Base-by-base conservation (phyloP, 2,797 vertebrate species). In the Cuniculus paca region DNA sequence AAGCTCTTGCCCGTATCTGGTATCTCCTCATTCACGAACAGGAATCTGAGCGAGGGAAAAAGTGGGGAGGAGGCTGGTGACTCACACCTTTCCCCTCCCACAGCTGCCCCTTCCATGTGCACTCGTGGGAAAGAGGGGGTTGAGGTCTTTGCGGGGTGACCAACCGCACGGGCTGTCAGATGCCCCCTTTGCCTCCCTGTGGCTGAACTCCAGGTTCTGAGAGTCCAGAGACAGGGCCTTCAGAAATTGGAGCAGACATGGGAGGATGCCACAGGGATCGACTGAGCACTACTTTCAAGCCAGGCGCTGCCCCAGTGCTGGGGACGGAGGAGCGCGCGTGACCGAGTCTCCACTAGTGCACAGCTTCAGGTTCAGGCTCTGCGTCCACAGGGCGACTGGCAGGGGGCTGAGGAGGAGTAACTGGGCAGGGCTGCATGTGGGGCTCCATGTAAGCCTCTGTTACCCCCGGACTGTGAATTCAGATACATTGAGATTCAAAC, bases 31-130 rank as follows among this genome's bases (percentile, higher is more conserved):
- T 85, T 87, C 63, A 72, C 48, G 83, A 91, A 58, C 31, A n/a
- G 96, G 95, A 96, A 87, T 95, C 68, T 6, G n/a, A 42, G 63
- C 54, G 68, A 78, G 56, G 93, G 88, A 42, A 72, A 88, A 60
- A 52, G 80, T 5, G 42, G 83, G 89, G 77, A 34, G 83, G 92
- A 77, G 84, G 83, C 84, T 39, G 52, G 19, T 72, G 90, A 86
- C 78, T 36, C 74, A 34, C 12, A 11, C 91, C 85, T 91, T 20
- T 78, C 20, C 17, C 17, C 72, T 39, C 77, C 75, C 56, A 3
- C 24, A 3, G 2, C 16, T 0, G 6, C 31, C 39, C 81, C 22
- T 6, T n/a, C 45, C 50, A 0, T 0, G 12, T 28, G 52, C 39
- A 2, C 12, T 24, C 6, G 74, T 48, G n/a, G 50, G 22, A 81